phyloP scores from a whole-genome alignment of 2,113 vertebrate species.

The Polypterus bichir region DNA sequence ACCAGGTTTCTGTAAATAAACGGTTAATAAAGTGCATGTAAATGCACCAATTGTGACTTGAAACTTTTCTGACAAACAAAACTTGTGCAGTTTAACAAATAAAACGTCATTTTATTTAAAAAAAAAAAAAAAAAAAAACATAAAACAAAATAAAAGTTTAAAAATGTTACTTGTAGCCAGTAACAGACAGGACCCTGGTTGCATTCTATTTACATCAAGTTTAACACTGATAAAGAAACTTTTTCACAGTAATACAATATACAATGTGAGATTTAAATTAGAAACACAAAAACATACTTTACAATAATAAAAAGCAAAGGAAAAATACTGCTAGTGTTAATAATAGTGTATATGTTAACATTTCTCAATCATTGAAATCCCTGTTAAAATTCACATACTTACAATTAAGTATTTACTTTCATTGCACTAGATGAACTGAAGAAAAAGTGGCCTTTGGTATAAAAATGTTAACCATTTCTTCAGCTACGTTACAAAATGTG shows the following conservation, averaged over 20 bases:
- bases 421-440: slow-evolving; percentile 60
- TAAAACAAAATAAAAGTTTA: slow-evolving; percentile 60
- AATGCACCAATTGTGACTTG: too few relatives aligned
- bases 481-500: slow-evolving; percentile 28
- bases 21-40: too few relatives aligned
- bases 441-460: slow-evolving; percentile 60
- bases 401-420: slow-evolving; percentile 42
- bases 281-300: slow-evolving; percentile 80
- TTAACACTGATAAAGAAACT: slow-evolving; percentile 93
- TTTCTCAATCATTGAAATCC: slow-evolving; percentile 47
- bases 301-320: slow-evolving; percentile 68
- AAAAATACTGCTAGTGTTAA: slow-evolving; percentile 54
- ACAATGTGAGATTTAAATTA: slow-evolving; percentile 90
- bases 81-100: slow-evolving; percentile 20
- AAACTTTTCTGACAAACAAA: not conserved
- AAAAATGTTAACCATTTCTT: slow-evolving; percentile 31
- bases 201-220: slow-evolving; percentile 90
- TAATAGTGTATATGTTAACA: slow-evolving; percentile 42
- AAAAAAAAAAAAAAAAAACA: slow-evolving; percentile 27
- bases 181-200: slow-evolving; percentile 41
- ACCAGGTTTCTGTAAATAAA: too few relatives aligned
- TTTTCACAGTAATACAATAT: slow-evolving; percentile 93
- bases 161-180: slow-evolving; percentile 52
- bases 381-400: slow-evolving; percentile 59
- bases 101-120: slow-evolving; percentile 51